Conservation (phyloP, 2,113 vertebrate genomes). For the Orthonyx spaldingii region DNA sequence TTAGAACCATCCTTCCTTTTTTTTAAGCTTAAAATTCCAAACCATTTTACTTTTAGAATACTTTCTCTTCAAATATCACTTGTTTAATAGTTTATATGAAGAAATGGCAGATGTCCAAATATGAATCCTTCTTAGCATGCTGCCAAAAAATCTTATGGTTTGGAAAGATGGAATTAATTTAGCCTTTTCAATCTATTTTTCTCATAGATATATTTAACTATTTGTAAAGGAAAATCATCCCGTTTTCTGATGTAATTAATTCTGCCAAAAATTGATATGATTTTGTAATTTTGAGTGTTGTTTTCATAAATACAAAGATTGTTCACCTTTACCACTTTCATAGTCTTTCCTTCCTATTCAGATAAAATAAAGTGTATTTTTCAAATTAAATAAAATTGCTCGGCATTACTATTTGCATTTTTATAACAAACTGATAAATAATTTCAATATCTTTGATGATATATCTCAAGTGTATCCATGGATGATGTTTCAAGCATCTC, state of each 20-base stretch:
- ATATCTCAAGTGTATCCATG: background rate
- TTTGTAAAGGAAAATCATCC: background rate
- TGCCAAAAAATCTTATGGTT: background rate
- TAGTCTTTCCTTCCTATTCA: background rate
- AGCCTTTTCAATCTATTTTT: conserved; percentile 41
- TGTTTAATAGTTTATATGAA: conserved; percentile 26
- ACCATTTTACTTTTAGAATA: background rate
- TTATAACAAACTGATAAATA: background rate
- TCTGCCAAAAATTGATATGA: background rate
- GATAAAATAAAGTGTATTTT: background rate
- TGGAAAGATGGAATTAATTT: conserved; percentile 35
- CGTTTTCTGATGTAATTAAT: background rate
- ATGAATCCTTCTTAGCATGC: background rate
- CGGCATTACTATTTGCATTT: background rate
- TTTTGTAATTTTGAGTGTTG: background rate
- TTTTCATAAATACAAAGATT: background rate
- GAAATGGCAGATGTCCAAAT: background rate
- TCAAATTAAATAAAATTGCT: background rate
- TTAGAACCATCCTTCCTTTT: background rate
- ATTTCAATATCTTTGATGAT: background rate
- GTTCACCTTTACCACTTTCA: background rate
- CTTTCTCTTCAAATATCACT: conserved; percentile 33
- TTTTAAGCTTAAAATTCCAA: background rate
- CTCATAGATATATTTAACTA: background rate
- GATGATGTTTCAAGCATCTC: background rate